Percentiles rank a stretch among this genome's conserved stretches.
Evolutionary conservation across 2,888 invertebrate genomes (phyloP).

Genomic region (Icerya purchasi): DNA sequence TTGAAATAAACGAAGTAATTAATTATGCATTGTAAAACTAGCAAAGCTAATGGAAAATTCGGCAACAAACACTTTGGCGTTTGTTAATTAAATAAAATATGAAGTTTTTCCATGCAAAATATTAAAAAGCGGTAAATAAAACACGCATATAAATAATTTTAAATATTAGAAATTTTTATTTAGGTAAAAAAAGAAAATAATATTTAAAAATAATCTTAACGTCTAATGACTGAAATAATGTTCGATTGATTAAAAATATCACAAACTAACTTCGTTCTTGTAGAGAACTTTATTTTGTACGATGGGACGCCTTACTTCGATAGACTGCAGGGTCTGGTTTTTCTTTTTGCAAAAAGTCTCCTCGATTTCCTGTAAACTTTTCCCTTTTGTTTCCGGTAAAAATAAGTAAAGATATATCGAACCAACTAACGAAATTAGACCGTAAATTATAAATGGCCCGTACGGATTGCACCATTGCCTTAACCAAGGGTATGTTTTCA

Average conservation of each 20-base stretch:
- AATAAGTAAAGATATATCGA: constrained; percentile 39
- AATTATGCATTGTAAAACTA: too few relatives aligned
- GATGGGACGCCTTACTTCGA: background rate
- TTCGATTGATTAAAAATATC: background rate
- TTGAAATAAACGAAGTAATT: too few relatives aligned
- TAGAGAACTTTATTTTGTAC: background rate
- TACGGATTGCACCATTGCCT: constrained; percentile 30
- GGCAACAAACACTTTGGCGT: too few relatives aligned
- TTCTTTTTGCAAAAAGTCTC: constrained; percentile 23
- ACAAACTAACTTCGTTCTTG: background rate
- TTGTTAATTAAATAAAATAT: too few relatives aligned
- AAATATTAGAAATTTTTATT: too few relatives aligned
- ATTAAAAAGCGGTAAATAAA: too few relatives aligned
- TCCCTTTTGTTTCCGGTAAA: constrained; percentile 46
- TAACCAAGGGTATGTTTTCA: constrained; percentile 40
- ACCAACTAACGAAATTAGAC: constrained; percentile 34
- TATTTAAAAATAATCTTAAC: too few relatives aligned
- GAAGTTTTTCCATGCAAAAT: too few relatives aligned
- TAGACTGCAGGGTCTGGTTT: background rate
- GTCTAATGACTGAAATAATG: background rate
- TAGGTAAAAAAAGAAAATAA: too few relatives aligned
- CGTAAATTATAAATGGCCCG: constrained; percentile 40
- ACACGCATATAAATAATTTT: too few relatives aligned
- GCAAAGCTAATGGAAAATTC: too few relatives aligned
- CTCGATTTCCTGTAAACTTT: constrained; percentile 43